Conservation (phyloP, 2,888 invertebrate species). For the Lasioglossum leucozonium region DNA sequence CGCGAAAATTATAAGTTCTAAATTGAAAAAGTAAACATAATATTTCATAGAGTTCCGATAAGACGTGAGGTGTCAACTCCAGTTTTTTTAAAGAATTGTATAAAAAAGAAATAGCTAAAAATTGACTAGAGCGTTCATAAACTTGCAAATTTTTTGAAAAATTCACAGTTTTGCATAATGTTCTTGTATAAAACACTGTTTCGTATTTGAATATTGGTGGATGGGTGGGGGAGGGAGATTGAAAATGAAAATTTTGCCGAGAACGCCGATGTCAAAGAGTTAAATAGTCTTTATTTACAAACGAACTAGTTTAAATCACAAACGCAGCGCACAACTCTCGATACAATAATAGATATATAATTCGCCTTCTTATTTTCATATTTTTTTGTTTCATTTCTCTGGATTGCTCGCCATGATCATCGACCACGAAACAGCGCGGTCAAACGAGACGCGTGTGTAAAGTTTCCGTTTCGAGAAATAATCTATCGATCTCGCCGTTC, state of each 20-base stretch:
- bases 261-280: conserved; percentile 79
- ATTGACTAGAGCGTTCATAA: background rate
- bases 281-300: conserved; percentile 84
- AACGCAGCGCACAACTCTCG: conserved; percentile 80
- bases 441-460: background rate
- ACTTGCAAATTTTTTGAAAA: background rate
- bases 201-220: too few species aligned
- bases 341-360: conserved; percentile 79
- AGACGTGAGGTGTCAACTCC: background rate
- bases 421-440: conserved; percentile 45
- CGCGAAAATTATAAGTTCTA: background rate
- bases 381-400: conserved; percentile 33
- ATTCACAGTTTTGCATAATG: too few species aligned
- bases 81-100: background rate
- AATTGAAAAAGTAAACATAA: too few species aligned
- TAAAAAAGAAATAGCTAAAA: too few species aligned
- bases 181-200: too few species aligned
- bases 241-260: background rate
- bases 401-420: conserved; percentile 62
- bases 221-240: background rate
- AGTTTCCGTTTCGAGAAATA: conserved; percentile 1
- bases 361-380: conserved; percentile 62
- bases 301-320: conserved; percentile 83
- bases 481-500: background rate
- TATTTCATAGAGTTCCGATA: background rate